phyloP scores from a whole-genome alignment of 1,140 invertebrate genomes.

The Lepidotrigona ventralis region DNA sequence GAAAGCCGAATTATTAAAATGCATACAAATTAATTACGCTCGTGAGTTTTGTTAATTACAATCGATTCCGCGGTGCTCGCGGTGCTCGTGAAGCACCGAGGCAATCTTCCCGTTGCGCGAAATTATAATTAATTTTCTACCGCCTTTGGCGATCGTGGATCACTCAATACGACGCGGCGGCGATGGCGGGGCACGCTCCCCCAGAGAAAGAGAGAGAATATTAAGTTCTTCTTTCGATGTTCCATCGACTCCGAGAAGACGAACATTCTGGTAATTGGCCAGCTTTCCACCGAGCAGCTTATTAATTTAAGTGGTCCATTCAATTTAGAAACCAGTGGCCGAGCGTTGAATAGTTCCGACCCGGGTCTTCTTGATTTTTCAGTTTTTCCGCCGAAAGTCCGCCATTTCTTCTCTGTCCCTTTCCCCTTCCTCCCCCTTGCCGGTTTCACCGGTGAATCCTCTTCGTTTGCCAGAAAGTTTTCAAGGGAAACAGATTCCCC shows the following conservation, averaged over 20 bases:
- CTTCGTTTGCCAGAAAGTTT: background rate
- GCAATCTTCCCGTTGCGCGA: background rate
- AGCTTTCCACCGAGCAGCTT: conserved; percentile 8
- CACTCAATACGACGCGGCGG: background rate
- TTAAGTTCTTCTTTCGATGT: conserved; percentile 2
- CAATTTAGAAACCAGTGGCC: conserved; percentile 9
- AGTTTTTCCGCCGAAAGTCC: background rate
- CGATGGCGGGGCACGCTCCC: background rate
- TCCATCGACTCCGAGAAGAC: background rate
- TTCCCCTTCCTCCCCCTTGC: too few relatives aligned
- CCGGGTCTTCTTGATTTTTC: background rate
- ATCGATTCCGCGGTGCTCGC: background rate
- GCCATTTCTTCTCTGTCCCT: background rate
- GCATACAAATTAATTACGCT: conserved; percentile 29
- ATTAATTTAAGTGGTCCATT: conserved; percentile 36
- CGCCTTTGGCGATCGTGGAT: conserved; percentile 5
- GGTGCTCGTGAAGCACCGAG: too few relatives aligned
- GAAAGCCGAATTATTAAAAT: conserved; percentile 32
- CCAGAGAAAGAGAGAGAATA: background rate
- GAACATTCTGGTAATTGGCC: conserved; percentile 37
- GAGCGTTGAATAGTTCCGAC: background rate
- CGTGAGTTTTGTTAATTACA: conserved; percentile 24
- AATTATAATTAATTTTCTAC: conserved; percentile 39
- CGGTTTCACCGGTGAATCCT: background rate
- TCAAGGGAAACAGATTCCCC: background rate